Evolutionary conservation across 2,797 vertebrate species (phyloP).

Genomic region (Limosa lapponica): DNA sequence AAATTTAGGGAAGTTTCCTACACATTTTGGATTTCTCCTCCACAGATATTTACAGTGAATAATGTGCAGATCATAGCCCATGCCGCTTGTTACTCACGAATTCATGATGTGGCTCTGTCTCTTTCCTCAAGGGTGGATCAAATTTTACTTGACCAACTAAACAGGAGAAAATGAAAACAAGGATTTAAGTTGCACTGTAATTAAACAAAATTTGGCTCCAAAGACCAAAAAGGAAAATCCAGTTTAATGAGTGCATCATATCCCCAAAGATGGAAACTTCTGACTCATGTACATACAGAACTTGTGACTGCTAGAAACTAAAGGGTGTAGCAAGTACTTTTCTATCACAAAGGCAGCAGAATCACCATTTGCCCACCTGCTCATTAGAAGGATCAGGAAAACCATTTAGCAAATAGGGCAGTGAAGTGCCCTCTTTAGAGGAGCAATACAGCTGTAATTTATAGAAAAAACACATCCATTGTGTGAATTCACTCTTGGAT

Average conservation of each 20-base stretch:
- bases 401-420: neutral
- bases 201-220: neutral
- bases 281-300: neutral
- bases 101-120: slow-evolving; percentile 95
- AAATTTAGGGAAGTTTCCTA: neutral
- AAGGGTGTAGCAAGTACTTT: neutral
- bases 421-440: neutral
- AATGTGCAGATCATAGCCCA: neutral
- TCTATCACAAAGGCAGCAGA: neutral
- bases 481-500: neutral
- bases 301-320: neutral
- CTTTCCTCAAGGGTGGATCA: slow-evolving; percentile 92
- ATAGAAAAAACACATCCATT: neutral
- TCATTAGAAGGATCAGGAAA: neutral
- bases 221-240: neutral
- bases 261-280: neutral
- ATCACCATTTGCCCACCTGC: neutral
- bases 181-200: neutral
- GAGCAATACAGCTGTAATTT: neutral
- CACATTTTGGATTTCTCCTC: neutral
- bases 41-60: neutral
- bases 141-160: slow-evolving; percentile 97
- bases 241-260: neutral
- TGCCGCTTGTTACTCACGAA: slow-evolving; percentile 83
- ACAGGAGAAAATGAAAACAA: slow-evolving; percentile 25